Evolutionary conservation across 2,888 invertebrate genomes (phyloP).

Genomic region (Gasteruption jaculator): DNA sequence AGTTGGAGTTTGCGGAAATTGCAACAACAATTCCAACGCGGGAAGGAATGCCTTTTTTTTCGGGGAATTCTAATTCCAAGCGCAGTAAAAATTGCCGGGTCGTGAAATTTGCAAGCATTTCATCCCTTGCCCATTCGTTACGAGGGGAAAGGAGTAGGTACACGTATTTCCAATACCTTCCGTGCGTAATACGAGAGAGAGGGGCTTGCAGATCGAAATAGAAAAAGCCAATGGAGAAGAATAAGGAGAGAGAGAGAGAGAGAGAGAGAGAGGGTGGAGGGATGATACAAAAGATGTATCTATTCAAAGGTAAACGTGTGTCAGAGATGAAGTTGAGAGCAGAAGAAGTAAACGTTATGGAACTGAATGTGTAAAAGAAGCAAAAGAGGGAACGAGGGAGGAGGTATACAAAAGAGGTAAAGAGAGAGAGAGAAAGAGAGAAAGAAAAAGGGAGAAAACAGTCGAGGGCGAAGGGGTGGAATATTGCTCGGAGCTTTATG

Average conservation of each 20-base stretch:
- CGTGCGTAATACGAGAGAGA: too few species aligned
- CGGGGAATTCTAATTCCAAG: too few species aligned
- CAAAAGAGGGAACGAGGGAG: conserved; percentile 15
- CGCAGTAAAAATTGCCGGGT: too few species aligned
- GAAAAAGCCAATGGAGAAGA: too few species aligned
- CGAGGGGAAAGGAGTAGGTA: too few species aligned
- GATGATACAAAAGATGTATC: background rate
- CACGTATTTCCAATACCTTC: too few species aligned
- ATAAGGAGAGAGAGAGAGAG: conserved; percentile 17
- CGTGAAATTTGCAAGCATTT: too few species aligned
- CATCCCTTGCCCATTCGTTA: too few species aligned
- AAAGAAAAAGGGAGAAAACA: conserved; percentile 20
- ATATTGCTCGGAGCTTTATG: conserved; percentile 38
- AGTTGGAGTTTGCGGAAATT: too few species aligned
- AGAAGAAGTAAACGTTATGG: conserved; percentile 13
- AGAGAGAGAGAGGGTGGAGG: conserved; percentile 4
- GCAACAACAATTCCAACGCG: too few species aligned
- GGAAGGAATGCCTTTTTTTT: too few species aligned
- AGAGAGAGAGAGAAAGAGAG: conserved; percentile 6
- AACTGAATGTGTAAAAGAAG: conserved; percentile 16
- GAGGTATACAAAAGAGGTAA: conserved; percentile 10
- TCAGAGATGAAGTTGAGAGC: background rate
- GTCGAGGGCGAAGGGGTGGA: conserved; percentile 22
- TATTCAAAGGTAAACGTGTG: background rate
- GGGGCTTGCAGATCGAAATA: too few species aligned